Evolutionary conservation across 92 coral and sea anemone species (phyloP).

Genomic region (Blastomussa wellsi): DNA sequence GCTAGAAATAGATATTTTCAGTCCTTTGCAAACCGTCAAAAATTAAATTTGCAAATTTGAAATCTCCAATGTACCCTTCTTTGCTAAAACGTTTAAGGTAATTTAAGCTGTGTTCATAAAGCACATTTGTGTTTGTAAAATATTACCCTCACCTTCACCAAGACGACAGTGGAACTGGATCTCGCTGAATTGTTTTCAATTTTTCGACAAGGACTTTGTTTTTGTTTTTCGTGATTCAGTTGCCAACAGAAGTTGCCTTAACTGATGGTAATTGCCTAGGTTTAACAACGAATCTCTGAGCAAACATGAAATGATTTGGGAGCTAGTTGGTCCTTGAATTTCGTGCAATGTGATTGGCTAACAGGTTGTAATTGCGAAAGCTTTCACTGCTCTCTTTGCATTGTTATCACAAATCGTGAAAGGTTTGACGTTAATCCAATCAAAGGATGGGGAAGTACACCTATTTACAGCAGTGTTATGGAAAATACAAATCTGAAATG

Average conservation of each 20-base stretch:
- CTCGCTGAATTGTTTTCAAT: neutral
- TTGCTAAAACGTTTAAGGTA: neutral
- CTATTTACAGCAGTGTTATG: neutral
- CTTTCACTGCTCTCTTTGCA: neutral
- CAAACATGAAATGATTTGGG: slow-evolving; percentile 18
- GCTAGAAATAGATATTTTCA: neutral
- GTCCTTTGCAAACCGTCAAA: neutral
- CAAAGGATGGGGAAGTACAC: neutral
- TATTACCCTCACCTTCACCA: neutral
- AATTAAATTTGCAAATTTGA: neutral
- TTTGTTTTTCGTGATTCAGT: slow-evolving; percentile 5
- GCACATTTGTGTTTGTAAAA: neutral
- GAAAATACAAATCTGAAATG: neutral
- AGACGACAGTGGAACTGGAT: neutral
- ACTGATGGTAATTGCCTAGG: slow-evolving; percentile 26
- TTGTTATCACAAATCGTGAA: neutral
- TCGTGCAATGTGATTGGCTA: slow-evolving; percentile 22
- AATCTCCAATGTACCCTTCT: too few relatives aligned
- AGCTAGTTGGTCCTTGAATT: neutral
- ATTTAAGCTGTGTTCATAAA: neutral
- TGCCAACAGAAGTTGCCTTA: neutral
- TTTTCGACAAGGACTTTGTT: neutral
- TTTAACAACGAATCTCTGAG: neutral
- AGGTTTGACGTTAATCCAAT: slow-evolving; percentile 20
- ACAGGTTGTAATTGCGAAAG: slow-evolving; percentile 18